Percentiles rank a stretch among this genome's conserved stretches.
phyloP scores from a whole-genome alignment of 2,113 vertebrate genomes.

The Trematocara zebra region DNA sequence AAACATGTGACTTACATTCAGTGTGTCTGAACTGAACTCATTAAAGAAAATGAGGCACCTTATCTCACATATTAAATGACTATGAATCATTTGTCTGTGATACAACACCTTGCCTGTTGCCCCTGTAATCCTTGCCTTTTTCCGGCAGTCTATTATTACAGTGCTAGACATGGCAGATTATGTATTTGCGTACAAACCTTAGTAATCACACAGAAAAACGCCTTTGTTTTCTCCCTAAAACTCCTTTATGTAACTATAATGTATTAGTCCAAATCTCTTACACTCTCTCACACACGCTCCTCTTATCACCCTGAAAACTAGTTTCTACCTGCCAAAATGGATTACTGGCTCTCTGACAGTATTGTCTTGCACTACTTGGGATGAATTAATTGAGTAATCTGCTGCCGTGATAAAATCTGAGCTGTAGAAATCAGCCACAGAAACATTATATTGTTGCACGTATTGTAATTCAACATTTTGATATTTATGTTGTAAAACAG shows the following conservation, averaged over 20 bases:
- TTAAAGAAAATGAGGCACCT: background rate
- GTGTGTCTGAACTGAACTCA: background rate
- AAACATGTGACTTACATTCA: background rate
- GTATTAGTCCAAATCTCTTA: background rate
- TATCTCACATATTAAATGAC: background rate
- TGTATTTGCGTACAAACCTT: conserved; percentile 6
- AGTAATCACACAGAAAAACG: conserved; percentile 14
- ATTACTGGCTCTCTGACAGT: conserved; percentile 11
- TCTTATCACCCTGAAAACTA: background rate
- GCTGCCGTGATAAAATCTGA: conserved; percentile 3
- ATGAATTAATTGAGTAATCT: conserved; percentile 7
- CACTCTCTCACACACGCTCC: background rate
- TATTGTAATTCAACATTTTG: background rate
- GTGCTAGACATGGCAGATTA: background rate
- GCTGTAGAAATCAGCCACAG: background rate
- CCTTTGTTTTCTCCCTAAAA: conserved; percentile 31
- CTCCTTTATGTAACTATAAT: conserved; percentile 43
- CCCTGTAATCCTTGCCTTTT: conserved; percentile 4
- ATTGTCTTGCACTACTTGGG: background rate
- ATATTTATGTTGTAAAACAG: background rate
- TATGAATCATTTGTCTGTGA: background rate
- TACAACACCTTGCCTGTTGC: background rate
- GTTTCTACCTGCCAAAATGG: conserved; percentile 8
- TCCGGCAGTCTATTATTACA: background rate
- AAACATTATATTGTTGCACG: background rate